Conservation (phyloP, 2,113 vertebrate genomes). For the Centropristis striata region DNA sequence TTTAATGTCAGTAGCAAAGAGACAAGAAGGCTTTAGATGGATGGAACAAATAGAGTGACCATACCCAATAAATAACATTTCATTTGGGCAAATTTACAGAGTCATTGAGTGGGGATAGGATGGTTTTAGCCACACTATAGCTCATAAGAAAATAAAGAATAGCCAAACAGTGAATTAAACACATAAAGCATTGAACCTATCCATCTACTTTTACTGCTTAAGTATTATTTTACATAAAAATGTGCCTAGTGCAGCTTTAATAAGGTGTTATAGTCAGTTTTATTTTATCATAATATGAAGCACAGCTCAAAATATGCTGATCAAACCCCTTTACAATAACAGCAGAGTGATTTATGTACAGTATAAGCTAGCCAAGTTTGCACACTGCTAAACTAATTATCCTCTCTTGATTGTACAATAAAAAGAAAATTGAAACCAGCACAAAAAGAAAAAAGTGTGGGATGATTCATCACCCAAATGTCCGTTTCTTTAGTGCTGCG, state of each 20-base stretch:
- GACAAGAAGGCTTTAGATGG: background rate
- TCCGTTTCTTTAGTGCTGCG: slow-evolving; percentile 1
- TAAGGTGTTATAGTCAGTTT: slow-evolving; percentile 27
- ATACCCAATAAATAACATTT: slow-evolving; percentile 1
- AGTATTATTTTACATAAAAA: slow-evolving; percentile 6
- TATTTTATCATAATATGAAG: slow-evolving; percentile 57
- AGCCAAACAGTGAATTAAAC: background rate
- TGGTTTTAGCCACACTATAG: background rate
- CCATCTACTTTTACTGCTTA: background rate
- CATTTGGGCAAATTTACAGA: slow-evolving; percentile 4
- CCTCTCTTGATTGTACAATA: slow-evolving; percentile 60
- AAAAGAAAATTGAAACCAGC: slow-evolving; percentile 61
- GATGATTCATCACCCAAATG: slow-evolving; percentile 59
- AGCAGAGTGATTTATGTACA: slow-evolving; percentile 57
- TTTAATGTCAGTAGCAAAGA: background rate
- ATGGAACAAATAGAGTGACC: slow-evolving; percentile 3
- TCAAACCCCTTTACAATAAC: slow-evolving; percentile 44
- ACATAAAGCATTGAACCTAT: background rate
- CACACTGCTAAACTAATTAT: slow-evolving; percentile 68
- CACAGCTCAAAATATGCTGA: slow-evolving; percentile 62
- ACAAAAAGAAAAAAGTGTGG: slow-evolving; percentile 14
- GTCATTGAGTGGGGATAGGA: background rate
- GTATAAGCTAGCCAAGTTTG: slow-evolving; percentile 42
- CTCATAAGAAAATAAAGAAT: slow-evolving; percentile 1
- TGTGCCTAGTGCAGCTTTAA: slow-evolving; percentile 21